phyloP scores from a whole-genome alignment of 2,888 invertebrate species.

The Drosophila siamana region DNA sequence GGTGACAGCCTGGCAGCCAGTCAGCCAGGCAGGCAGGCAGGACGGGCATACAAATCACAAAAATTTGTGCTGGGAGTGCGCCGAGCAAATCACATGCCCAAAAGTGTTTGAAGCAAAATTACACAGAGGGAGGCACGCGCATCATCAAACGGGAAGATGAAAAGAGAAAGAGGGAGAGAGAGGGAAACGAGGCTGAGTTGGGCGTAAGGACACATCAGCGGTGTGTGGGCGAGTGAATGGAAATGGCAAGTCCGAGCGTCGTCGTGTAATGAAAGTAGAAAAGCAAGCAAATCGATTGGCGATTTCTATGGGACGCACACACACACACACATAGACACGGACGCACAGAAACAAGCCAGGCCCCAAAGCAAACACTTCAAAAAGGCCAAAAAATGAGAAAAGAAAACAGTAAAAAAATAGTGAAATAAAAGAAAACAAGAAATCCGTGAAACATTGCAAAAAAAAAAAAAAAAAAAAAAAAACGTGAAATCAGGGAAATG shows the following conservation, averaged over 20 bases:
- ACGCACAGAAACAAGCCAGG: too few species aligned
- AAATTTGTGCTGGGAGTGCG: constrained; percentile 48
- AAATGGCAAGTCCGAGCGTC: constrained; percentile 37
- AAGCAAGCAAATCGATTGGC: constrained; percentile 67
- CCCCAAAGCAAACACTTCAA: constrained; percentile 54
- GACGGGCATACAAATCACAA: constrained; percentile 56
- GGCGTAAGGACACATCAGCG: too few species aligned
- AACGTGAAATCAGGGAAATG: constrained; percentile 34
- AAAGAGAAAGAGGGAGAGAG: too few species aligned
- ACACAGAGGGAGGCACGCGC: constrained; percentile 49
- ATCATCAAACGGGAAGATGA: constrained; percentile 25
- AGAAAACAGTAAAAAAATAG: background rate
- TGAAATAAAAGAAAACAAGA: background rate
- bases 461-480: constrained; percentile 10
- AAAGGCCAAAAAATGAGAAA: constrained; percentile 1
- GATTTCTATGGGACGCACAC: constrained; percentile 65
- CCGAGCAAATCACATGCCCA: constrained; percentile 68
- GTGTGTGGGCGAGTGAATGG: constrained; percentile 32
- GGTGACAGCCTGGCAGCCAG: constrained; percentile 39
- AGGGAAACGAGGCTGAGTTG: too few species aligned
- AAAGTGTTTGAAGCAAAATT: constrained; percentile 74
- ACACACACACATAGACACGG: too few species aligned
- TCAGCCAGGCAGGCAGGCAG: too few species aligned
- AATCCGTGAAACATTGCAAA: too few species aligned
- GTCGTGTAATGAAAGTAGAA: constrained; percentile 54